Evolutionary conservation across 2,113 vertebrate species (phyloP).

Genomic region (Axis porcinus): DNA sequence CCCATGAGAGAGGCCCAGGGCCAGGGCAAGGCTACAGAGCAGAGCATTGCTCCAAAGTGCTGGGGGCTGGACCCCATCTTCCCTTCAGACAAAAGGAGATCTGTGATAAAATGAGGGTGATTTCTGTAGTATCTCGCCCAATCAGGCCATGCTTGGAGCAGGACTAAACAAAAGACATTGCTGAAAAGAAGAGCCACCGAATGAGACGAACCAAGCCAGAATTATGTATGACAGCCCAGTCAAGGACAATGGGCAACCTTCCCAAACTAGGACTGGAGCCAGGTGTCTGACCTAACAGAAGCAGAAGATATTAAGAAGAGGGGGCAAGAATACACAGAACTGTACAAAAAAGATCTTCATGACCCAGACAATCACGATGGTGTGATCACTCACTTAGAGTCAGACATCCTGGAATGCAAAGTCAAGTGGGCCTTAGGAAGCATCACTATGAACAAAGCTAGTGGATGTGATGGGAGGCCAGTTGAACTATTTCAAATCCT

Average conservation of each 20-base stretch:
- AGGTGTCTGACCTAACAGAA: not conserved
- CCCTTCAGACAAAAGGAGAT: not conserved
- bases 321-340: not conserved
- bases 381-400: not conserved
- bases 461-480: not conserved
- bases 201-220: not conserved
- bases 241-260: not conserved
- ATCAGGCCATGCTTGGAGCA: not conserved
- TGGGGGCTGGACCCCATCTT: accelerated
- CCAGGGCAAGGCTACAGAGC: not conserved
- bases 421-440: not conserved
- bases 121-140: not conserved
- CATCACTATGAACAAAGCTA: not conserved
- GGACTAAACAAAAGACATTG: not conserved
- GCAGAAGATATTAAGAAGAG: not conserved
- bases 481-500: not conserved
- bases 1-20: not conserved
- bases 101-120: not conserved
- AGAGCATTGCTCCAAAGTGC: not conserved
- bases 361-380: not conserved
- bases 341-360: not conserved
- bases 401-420: not conserved
- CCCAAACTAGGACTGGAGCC: not conserved
- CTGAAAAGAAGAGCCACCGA: not conserved
- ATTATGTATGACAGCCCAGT: too few relatives aligned